phyloP scores from a whole-genome alignment of 2,888 invertebrate genomes.

The Xylocampa areola region DNA sequence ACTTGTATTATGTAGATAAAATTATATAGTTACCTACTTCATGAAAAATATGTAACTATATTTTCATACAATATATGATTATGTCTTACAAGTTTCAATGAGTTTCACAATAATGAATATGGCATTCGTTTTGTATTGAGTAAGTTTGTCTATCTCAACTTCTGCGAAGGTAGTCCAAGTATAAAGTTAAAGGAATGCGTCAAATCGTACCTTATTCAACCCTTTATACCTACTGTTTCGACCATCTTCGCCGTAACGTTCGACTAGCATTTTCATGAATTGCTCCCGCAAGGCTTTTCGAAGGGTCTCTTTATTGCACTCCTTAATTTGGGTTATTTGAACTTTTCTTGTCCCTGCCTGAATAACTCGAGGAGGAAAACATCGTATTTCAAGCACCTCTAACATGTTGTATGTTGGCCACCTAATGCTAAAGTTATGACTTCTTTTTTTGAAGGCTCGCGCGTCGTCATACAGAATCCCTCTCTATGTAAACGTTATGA shows the following conservation, averaged over 20 bases:
- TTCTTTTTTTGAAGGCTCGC: slow-evolving; percentile 51
- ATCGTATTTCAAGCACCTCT: slow-evolving; percentile 68
- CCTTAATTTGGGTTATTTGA: slow-evolving; percentile 84
- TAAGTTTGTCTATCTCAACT: slow-evolving; percentile 1
- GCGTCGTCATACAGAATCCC: slow-evolving; percentile 27
- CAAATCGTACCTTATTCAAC: slow-evolving; percentile 68
- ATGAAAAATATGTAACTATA: too few relatives aligned
- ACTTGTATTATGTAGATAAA: too few relatives aligned
- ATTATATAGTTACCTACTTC: too few relatives aligned
- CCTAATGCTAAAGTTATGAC: slow-evolving; percentile 67
- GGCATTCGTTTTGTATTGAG: slow-evolving; percentile 5
- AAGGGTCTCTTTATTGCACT: slow-evolving; percentile 82
- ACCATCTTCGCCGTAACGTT: slow-evolving; percentile 77
- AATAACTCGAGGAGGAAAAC: slow-evolving; percentile 71
- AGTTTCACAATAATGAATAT: slow-evolving; percentile 21
- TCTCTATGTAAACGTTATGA: slow-evolving; percentile 34
- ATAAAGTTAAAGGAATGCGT: slow-evolving; percentile 59
- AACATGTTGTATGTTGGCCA: slow-evolving; percentile 58
- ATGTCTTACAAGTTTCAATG: too few relatives aligned
- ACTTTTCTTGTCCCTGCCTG: slow-evolving; percentile 78
- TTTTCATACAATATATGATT: too few relatives aligned
- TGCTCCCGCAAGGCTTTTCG: slow-evolving; percentile 80
- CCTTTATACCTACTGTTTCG: slow-evolving; percentile 71
- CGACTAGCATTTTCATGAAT: slow-evolving; percentile 81
- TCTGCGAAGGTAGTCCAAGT: slow-evolving; percentile 19